These are phyloP conservation scores for Lutraria rhynchaena DNA, from an alignment of 1,140 invertebrate species.

Conservation along the genomic window DNA sequence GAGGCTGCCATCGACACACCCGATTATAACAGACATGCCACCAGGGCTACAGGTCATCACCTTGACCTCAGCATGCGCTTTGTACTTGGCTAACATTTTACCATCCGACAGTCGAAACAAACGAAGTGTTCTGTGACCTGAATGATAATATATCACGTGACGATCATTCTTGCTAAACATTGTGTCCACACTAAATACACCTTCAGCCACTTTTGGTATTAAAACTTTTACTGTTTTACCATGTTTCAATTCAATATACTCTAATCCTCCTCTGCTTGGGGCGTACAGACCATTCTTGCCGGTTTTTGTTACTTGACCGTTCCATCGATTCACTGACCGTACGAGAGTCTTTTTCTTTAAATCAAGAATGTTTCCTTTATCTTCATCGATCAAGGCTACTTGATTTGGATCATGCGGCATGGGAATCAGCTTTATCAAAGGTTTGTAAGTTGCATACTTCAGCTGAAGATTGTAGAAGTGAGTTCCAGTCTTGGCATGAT, in stretches of 20 bases:
- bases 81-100: slow-evolving; percentile 95
- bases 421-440: slow-evolving; percentile 79
- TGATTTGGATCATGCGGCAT: slow-evolving; percentile 86
- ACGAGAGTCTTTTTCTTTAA: slow-evolving; percentile 83
- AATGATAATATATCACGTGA: slow-evolving; percentile 98
- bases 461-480: slow-evolving; percentile 87
- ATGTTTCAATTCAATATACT: slow-evolving; percentile 83
- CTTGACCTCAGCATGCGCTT: slow-evolving; percentile 95
- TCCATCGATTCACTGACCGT: slow-evolving; percentile 83
- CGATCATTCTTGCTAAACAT: slow-evolving; percentile 97
- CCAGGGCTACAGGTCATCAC: slow-evolving; percentile 92
- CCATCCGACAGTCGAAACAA: slow-evolving; percentile 95
- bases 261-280: slow-evolving; percentile 94
- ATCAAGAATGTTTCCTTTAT: slow-evolving; percentile 90
- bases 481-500: slow-evolving; percentile 91
- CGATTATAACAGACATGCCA: slow-evolving; percentile 91
- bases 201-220: slow-evolving; percentile 94
- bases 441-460: slow-evolving; percentile 80
- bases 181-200: slow-evolving; percentile 97
- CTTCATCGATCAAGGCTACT: slow-evolving; percentile 93
- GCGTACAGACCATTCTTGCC: slow-evolving; percentile 95
- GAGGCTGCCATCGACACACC: slow-evolving; percentile 96
- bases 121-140: slow-evolving; percentile 94
- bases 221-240: slow-evolving; percentile 93
- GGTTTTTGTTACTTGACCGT: slow-evolving; percentile 82